Conservation (phyloP, 2,113 vertebrate genomes). For the Trochalopteron elliotii region DNA sequence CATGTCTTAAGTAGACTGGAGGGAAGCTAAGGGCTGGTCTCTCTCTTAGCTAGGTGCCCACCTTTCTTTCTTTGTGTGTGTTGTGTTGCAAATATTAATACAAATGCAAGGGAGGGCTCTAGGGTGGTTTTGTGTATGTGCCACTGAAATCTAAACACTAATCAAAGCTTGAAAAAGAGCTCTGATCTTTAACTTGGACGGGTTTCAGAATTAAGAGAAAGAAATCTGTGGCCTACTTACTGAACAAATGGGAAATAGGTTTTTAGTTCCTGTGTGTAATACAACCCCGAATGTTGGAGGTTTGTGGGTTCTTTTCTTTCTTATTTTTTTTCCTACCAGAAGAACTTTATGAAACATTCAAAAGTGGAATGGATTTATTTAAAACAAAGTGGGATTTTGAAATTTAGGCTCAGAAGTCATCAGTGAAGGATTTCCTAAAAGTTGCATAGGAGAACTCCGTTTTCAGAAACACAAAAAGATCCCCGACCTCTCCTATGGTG, state of each 20-base stretch:
- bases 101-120: background rate
- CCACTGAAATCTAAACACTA: background rate
- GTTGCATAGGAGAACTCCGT: background rate
- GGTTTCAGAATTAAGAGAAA: background rate
- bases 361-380: background rate
- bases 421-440: background rate
- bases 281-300: background rate
- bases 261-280: background rate
- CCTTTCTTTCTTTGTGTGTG: background rate
- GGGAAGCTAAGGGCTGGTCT: background rate
- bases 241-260: background rate
- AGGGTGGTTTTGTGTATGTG: background rate
- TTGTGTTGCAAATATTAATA: background rate
- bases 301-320: too few species aligned
- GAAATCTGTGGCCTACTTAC: background rate
- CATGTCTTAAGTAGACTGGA: background rate
- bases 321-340: background rate
- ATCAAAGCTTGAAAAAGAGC: background rate
- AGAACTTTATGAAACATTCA: background rate
- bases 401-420: background rate
- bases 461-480: background rate
- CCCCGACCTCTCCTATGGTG: background rate
- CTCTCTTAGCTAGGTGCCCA: background rate
- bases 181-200: background rate
- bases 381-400: background rate